Conservation (phyloP, 1,140 invertebrate genomes). For the Dendroctonus ponderosae region DNA sequence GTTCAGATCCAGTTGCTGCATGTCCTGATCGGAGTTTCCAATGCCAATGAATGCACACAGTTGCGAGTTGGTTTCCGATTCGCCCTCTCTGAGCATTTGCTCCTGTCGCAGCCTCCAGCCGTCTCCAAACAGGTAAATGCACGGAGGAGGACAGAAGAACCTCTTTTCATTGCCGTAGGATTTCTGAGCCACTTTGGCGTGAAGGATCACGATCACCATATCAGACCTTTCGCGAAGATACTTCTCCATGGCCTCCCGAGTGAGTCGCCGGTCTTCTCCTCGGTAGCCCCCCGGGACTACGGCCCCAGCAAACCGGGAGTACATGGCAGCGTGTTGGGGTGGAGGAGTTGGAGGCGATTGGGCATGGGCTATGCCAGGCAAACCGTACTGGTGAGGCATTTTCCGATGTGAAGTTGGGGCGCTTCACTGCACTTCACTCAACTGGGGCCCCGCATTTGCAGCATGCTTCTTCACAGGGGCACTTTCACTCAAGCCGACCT, state of each 20-base stretch:
- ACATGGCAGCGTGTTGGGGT: slow-evolving; percentile 58
- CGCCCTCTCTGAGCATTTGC: slow-evolving; percentile 83
- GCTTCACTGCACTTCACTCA: neutral
- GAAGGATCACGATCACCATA: slow-evolving; percentile 95
- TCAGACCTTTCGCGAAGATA: slow-evolving; percentile 92
- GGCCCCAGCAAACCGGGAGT: slow-evolving; percentile 53
- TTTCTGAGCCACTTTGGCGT: slow-evolving; percentile 99
- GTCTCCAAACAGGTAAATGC: slow-evolving; percentile 96
- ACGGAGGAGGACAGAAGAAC: slow-evolving; percentile 99
- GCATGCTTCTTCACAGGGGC: neutral
- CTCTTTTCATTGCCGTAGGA: slow-evolving; percentile 99
- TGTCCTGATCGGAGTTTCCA: slow-evolving; percentile 97
- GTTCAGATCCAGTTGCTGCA: slow-evolving; percentile 97
- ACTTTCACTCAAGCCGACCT: neutral
- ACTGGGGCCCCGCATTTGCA: neutral
- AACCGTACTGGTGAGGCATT: slow-evolving; percentile 75
- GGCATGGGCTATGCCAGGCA: slow-evolving; percentile 65
- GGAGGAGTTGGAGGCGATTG: slow-evolving; percentile 77
- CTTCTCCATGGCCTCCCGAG: slow-evolving; percentile 94
- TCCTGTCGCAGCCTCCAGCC: slow-evolving; percentile 95
- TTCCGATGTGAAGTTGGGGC: neutral
- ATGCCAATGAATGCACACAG: slow-evolving; percentile 98
- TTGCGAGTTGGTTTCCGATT: slow-evolving; percentile 85
- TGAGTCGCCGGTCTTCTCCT: slow-evolving; percentile 80
- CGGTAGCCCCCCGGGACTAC: slow-evolving; percentile 65